These are phyloP conservation scores for Sebastes aleutianus DNA, from an alignment of 2,797 vertebrate genomes.

Conservation along the genomic window DNA sequence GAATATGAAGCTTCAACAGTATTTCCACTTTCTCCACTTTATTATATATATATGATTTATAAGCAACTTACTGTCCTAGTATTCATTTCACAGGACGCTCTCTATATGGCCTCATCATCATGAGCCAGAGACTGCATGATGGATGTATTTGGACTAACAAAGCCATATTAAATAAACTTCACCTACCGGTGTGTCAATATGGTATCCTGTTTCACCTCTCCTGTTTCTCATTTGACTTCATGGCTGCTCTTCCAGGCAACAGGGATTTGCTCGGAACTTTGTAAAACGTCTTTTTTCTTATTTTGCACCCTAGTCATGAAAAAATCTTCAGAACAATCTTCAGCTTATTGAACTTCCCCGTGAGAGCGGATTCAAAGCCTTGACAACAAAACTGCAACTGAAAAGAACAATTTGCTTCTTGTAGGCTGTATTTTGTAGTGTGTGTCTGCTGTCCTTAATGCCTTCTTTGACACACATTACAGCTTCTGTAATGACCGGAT, in stretches of 20 bases:
- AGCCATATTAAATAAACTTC: background rate
- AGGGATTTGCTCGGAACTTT: background rate
- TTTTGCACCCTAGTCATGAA: background rate
- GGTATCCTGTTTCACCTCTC: background rate
- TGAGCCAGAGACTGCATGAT: background rate
- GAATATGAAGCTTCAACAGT: background rate
- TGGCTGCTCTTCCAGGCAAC: background rate
- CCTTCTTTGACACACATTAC: background rate
- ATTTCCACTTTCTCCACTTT: background rate
- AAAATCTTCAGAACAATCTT: constrained; percentile 11
- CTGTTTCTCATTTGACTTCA: background rate
- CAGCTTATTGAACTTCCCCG: constrained; percentile 9
- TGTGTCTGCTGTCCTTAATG: background rate
- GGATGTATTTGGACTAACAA: background rate
- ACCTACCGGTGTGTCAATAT: background rate
- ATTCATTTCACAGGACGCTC: background rate
- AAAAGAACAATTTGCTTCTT: background rate
- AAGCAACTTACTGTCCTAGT: background rate
- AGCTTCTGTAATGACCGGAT: background rate
- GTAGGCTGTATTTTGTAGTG: background rate
- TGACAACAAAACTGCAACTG: background rate
- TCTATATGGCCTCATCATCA: background rate
- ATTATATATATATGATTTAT: background rate
- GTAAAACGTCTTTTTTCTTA: background rate
- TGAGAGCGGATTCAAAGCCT: background rate